Evolutionary conservation across 2,797 vertebrate genomes (phyloP).

Genomic region (Sorex maritimensis): DNA sequence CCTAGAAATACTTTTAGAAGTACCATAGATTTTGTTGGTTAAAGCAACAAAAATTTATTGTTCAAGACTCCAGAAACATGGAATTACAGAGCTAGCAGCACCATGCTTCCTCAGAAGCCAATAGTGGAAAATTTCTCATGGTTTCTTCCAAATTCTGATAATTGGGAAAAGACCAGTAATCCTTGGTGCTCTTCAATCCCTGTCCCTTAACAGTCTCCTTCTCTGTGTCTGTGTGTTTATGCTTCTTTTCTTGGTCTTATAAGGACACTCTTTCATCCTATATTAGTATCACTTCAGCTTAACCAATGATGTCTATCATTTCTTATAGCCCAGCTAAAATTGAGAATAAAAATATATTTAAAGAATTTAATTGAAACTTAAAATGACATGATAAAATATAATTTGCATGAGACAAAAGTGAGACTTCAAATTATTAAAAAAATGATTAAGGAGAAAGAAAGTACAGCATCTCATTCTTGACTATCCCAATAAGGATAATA

Average conservation of each 20-base stretch:
- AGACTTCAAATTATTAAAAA: constrained; percentile 33
- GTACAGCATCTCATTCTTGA: background rate
- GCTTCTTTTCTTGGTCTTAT: background rate
- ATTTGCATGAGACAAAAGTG: background rate
- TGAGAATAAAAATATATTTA: background rate
- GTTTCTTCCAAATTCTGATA: background rate
- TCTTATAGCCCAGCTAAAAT: background rate
- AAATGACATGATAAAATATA: constrained; percentile 13
- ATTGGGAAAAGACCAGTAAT: background rate
- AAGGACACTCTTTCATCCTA: too few relatives aligned
- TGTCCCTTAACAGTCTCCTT: background rate
- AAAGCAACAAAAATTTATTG: background rate
- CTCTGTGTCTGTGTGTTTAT: background rate
- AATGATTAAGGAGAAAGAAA: background rate
- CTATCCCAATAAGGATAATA: background rate
- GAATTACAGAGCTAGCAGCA: background rate
- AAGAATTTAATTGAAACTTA: background rate
- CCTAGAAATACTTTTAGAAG: background rate
- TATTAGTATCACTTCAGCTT: background rate
- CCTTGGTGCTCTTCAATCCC: background rate
- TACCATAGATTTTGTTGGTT: background rate
- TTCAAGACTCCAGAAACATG: background rate
- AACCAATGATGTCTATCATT: background rate
- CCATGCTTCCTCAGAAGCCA: background rate
- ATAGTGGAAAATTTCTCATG: background rate